phyloP scores from a whole-genome alignment of 1,140 invertebrate genomes.

The Lepidostoma basale region DNA sequence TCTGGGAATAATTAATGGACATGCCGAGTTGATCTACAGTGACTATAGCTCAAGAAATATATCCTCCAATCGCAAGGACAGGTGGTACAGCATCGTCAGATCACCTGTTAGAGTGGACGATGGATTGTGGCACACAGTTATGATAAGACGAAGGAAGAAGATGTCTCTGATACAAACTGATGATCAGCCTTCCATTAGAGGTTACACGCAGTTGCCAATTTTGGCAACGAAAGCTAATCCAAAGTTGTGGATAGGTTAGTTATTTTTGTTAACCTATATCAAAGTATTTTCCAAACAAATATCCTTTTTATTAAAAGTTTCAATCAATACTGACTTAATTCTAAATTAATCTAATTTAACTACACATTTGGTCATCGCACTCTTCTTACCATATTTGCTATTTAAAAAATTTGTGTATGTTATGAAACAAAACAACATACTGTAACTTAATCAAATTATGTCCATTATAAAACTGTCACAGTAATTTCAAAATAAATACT shows the following conservation, averaged over 20 bases:
- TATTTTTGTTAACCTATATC: too few relatives aligned
- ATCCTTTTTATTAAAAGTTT: too few relatives aligned
- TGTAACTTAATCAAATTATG: too few relatives aligned
- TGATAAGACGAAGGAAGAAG: slow-evolving; percentile 69
- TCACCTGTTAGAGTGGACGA: slow-evolving; percentile 68
- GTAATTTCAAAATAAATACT: too few relatives aligned
- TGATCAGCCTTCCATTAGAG: slow-evolving; percentile 65
- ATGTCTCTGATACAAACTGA: slow-evolving; percentile 74
- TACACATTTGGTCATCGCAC: too few relatives aligned
- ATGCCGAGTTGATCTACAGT: slow-evolving; percentile 57
- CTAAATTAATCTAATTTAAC: too few relatives aligned
- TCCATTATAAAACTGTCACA: too few relatives aligned
- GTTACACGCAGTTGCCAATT: slow-evolving; percentile 67
- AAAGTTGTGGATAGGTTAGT: slow-evolving; percentile 75
- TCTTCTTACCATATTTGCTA: too few relatives aligned
- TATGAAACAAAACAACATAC: too few relatives aligned
- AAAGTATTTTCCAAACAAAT: too few relatives aligned
- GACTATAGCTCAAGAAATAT: slow-evolving; percentile 55
- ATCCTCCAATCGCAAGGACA: slow-evolving; percentile 51
- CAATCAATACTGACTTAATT: too few relatives aligned
- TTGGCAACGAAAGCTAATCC: slow-evolving; percentile 76
- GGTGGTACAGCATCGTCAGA: slow-evolving; percentile 61
- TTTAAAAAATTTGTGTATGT: too few relatives aligned
- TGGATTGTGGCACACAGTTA: slow-evolving; percentile 75
- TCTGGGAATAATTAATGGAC: slow-evolving; percentile 55